Evolutionary conservation across 2,113 vertebrate genomes (phyloP).

Genomic region (Clarias macrocephalus): DNA sequence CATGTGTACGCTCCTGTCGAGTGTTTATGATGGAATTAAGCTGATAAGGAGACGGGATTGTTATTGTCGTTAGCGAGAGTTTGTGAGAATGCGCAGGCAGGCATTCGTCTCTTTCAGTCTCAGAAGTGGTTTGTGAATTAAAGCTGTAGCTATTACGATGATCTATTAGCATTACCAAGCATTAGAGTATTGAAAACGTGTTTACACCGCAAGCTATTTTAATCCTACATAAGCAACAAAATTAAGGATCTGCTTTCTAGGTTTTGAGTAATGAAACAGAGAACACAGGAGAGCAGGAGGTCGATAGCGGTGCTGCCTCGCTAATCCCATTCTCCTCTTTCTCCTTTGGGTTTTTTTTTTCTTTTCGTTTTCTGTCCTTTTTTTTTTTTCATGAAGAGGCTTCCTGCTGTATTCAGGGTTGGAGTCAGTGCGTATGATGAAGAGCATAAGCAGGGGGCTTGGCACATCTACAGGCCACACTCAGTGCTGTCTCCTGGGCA

Average conservation of each 20-base stretch:
- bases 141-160: background rate
- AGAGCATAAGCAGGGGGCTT: conserved; percentile 24
- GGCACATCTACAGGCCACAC: conserved; percentile 23
- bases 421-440: background rate
- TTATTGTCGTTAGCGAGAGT: background rate
- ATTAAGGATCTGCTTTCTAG: conserved; percentile 18
- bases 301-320: background rate
- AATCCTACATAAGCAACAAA: conserved; percentile 24
- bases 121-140: background rate
- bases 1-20: background rate
- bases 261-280: conserved; percentile 26
- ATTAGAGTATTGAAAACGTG: conserved; percentile 19
- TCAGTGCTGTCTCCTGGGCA: conserved; percentile 53
- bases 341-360: background rate
- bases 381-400: background rate
- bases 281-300: conserved; percentile 14
- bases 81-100: background rate
- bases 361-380: no score
- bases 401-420: background rate
- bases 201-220: conserved; percentile 31
- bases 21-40: conserved; percentile 23
- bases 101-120: background rate
- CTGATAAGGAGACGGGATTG: conserved; percentile 12
- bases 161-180: conserved; percentile 13
- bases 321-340: conserved; percentile 13